Base-by-base conservation (phyloP, 2,113 vertebrate genomes). In the Caretta caretta region DNA sequence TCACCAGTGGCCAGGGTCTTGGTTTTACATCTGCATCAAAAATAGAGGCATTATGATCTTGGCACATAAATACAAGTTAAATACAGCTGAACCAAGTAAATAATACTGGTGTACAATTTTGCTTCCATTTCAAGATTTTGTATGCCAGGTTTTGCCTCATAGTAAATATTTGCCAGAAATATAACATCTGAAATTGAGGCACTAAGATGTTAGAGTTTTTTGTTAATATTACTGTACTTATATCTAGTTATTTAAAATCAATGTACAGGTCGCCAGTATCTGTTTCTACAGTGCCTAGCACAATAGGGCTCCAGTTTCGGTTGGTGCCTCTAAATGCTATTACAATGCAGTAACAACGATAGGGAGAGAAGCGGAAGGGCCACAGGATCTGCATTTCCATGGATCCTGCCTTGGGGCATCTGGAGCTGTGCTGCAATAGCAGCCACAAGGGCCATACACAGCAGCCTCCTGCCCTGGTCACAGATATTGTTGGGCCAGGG, bases 241-340 rank as follows among this genome's bases (percentile, higher is more conserved):
- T 81, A 3, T 80, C 78, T 95, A 81, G 78, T 51, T 57, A 89
- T 78, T 78, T 14, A 13, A 96, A 91, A 88, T 84, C 81, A 78
- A 72, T 50, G 54, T 91, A 85, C 57, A 87, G 56, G 62, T 57
- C 79, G 42, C 83, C 89, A 87, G 83, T 92, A 83, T 93, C 94
- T 88, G 72, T 86, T 96, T 95, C 89, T 72, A 38, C 19, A 22
- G n/a, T 20, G 65, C 19, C 65, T 72, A 72, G 35, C 65, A 5
- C 65, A 38, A 84, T 4, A 22, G 46, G 57, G 42, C 46, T 84
- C 83, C 57, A 10, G 29, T 48, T 19, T 24, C 3, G 2, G 29
- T 29, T 14, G 46, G 19, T 62, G 48, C 54, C 5, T 5, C 54
- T 56, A 29, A 83, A 27, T 42, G 19, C 31, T 13, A 20, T 78